Percentiles rank a stretch among this genome's conserved stretches.
Conservation (phyloP, 2,888 invertebrate genomes). For the Deladenus siricidicola region DNA sequence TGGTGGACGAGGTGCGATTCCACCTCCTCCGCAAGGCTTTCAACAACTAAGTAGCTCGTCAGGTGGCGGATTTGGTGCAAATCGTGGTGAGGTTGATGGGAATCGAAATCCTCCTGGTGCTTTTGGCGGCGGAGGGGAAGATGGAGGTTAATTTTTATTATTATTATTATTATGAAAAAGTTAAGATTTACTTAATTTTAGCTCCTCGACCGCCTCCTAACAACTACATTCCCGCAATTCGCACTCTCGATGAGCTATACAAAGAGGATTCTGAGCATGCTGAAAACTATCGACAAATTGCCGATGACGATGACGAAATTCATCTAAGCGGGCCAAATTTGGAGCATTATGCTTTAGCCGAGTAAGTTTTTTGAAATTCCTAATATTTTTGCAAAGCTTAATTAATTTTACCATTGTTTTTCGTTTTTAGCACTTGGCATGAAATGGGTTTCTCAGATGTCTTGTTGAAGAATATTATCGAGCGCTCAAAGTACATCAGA, state of each 20-base stretch:
- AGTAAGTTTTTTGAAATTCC: background rate
- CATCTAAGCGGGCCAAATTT: background rate
- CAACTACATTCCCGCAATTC: background rate
- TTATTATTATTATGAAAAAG: too few relatives aligned
- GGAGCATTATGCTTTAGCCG: background rate
- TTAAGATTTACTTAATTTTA: background rate
- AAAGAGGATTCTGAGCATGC: slow-evolving; percentile 6
- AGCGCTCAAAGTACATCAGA: slow-evolving; percentile 17
- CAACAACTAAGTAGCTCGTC: too few relatives aligned
- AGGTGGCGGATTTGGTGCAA: too few relatives aligned
- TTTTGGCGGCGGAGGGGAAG: too few relatives aligned
- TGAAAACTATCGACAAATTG: background rate
- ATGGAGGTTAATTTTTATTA: too few relatives aligned
- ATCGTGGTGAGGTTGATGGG: too few relatives aligned
- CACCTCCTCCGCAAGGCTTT: too few relatives aligned
- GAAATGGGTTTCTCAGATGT: background rate
- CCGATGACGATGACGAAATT: slow-evolving; percentile 5
- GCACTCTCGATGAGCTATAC: background rate
- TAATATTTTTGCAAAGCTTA: background rate
- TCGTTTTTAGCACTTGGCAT: background rate
- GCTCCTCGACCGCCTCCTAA: background rate
- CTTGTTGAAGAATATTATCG: slow-evolving; percentile 18
- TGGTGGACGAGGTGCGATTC: too few relatives aligned
- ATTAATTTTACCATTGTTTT: background rate
- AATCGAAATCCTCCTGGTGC: too few relatives aligned